Base-by-base conservation (phyloP, 2,888 invertebrate genomes). In the Panzeria rudis region DNA sequence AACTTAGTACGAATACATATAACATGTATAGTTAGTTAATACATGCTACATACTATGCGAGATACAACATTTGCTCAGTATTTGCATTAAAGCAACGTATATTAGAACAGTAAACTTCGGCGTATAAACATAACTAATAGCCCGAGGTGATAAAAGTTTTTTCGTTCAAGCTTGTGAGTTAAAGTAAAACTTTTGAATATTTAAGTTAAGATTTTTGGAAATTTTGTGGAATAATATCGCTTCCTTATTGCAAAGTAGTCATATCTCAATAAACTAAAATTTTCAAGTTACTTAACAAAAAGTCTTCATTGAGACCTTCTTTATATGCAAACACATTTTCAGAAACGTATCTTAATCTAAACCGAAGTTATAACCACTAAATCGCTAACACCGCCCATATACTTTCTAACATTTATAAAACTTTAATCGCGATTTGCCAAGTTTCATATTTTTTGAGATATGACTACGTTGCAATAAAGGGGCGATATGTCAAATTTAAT, bases 131-230 rank as follows among this genome's bases (percentile, higher is more conserved):
- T n/a, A n/a, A n/a, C n/a, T 80, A 68, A 81, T 81, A 73, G 84
- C 84, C 69, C 9, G 17, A 84, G 69, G 84, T 69, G 77, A 72
- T 61, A 73, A 66, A 84, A 80, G 61, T 82, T 82, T 64, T 44
- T 17, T 47, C 47, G 54, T 62, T 35, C 44, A 15, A 23, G 15
- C 52, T 13, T 13, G 52, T 25, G 44, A 35, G n/a, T 79, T 41
- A 20, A 35, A 75, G 17, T 61, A 9, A 68, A 66, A 66, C 17
- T 68, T 72, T 52, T 15, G 2, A 54, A 47, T 32, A 44, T 29
- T 29, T 62, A 29, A 54, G 20, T 29, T 4, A 23, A 35, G 23
- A 41, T 50, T 73, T 73, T 17, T 15, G 20, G 17, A 44, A 25
- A 50, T 35, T 13, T 35, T 52, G 6, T 20, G 17, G 2, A 7